These are phyloP conservation scores for Eristalinus aeneus DNA, from an alignment of 2,888 invertebrate species.

Conservation along the genomic window DNA sequence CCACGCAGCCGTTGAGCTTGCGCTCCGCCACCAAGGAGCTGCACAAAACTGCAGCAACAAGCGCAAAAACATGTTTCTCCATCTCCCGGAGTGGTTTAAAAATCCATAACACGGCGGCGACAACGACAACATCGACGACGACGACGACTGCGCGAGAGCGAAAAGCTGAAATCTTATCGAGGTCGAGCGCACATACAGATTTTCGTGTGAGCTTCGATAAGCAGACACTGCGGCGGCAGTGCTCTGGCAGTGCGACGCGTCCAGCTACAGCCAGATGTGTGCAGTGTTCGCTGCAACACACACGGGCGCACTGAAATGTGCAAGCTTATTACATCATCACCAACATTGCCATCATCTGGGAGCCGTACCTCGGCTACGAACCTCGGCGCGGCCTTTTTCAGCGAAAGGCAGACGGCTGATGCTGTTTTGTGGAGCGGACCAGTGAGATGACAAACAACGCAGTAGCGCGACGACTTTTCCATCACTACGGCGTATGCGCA, in stretches of 20 bases:
- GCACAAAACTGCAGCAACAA: not conserved
- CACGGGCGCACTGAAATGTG: conserved; percentile 21
- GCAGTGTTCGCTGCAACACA: conserved; percentile 13
- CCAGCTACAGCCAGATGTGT: conserved; percentile 1
- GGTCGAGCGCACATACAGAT: conserved; percentile 65
- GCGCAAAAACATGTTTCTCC: conserved; percentile 52
- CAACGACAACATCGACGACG: no score
- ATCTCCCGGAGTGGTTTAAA: not conserved
- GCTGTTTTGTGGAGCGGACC: conserved; percentile 45
- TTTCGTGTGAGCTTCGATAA: conserved; percentile 51
- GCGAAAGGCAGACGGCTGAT: conserved; percentile 26
- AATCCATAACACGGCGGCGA: conserved; percentile 43
- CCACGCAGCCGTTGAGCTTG: not conserved
- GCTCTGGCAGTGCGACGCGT: conserved; percentile 3
- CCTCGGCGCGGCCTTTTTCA: conserved; percentile 45
- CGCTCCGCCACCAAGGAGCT: conserved; percentile 9
- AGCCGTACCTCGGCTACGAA: no score
- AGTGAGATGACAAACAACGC: conserved; percentile 28
- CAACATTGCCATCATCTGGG: conserved; percentile 47
- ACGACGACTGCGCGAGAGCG: not conserved
- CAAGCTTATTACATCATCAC: conserved; percentile 60
- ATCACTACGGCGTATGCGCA: conserved; percentile 30
- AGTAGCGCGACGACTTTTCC: conserved; percentile 35
- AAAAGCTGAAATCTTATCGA: conserved; percentile 64
- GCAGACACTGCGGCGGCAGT: conserved; percentile 67